phyloP scores from a whole-genome alignment of 2,888 invertebrate genomes.

The Clepsis dumicolana region DNA sequence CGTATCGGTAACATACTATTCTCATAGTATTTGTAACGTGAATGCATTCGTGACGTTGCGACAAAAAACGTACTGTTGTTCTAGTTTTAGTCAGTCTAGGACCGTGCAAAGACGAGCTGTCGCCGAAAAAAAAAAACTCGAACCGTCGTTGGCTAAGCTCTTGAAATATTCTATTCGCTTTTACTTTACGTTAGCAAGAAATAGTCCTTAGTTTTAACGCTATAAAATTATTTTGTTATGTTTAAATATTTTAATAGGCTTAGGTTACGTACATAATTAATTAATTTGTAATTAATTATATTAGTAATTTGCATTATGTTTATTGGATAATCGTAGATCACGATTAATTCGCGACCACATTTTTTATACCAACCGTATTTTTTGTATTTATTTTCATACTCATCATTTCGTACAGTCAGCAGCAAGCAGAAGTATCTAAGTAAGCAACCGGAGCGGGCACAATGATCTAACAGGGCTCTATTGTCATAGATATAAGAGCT shows the following conservation, averaged over 20 bases:
- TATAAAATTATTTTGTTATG: conserved; percentile 20
- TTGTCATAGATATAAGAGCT: no score
- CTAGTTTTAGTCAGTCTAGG: not conserved
- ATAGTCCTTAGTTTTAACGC: conserved; percentile 17
- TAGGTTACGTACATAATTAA: not conserved
- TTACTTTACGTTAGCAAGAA: conserved; percentile 19
- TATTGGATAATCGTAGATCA: not conserved
- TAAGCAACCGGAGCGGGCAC: no score
- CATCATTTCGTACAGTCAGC: no score
- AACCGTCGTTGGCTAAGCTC: conserved; percentile 4
- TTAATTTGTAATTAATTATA: not conserved
- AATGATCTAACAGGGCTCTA: no score
- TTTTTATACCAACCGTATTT: not conserved
- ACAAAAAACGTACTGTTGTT: no score
- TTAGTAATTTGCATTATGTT: not conserved
- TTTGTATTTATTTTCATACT: not conserved
- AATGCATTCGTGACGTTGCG: no score
- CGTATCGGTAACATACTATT: no score
- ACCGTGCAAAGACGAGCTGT: not conserved
- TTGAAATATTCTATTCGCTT: conserved; percentile 21
- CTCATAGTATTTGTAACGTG: no score
- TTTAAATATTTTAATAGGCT: conserved; percentile 35
- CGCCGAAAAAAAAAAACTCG: not conserved
- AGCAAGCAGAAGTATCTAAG: no score
- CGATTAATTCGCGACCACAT: not conserved